phyloP scores from a whole-genome alignment of 2,888 invertebrate genomes.

The Pelosia muscerda region DNA sequence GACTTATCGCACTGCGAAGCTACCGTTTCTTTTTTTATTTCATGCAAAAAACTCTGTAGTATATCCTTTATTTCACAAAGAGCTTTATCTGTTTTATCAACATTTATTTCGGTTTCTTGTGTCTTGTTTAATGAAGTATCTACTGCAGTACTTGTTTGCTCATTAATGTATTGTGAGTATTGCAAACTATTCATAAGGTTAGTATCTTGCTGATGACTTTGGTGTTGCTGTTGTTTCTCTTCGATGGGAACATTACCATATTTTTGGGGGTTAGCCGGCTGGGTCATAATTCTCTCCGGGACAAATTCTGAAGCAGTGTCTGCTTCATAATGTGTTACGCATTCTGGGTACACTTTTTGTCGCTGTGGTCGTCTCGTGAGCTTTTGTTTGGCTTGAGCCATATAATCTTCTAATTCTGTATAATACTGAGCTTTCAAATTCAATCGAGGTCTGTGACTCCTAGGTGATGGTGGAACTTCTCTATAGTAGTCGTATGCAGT shows the following conservation, averaged over 20 bases:
- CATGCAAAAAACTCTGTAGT: conserved; percentile 74
- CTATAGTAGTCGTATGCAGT: conserved; percentile 60
- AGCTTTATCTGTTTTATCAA: conserved; percentile 75
- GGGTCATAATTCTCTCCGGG: conserved; percentile 28
- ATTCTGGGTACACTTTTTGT: conserved; percentile 38
- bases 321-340: conserved; percentile 43
- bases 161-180: conserved; percentile 48
- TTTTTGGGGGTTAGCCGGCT: conserved; percentile 22
- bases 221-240: conserved; percentile 31
- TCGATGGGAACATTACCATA: conserved; percentile 29
- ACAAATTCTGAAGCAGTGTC: conserved; percentile 45
- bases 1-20: conserved; percentile 63
- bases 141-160: conserved; percentile 50
- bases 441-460: conserved; percentile 71
- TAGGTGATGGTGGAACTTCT: conserved; percentile 79
- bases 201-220: conserved; percentile 48
- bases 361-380: conserved; percentile 40
- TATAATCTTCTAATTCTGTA: conserved; percentile 61
- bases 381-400: conserved; percentile 35
- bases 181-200: conserved; percentile 57
- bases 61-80: conserved; percentile 81
- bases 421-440: conserved; percentile 74
- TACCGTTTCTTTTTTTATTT: conserved; percentile 74
- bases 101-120: conserved; percentile 58
- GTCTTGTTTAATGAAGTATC: conserved; percentile 65